Base-by-base conservation (phyloP, 1,140 invertebrate genomes). In the Rhynchophorus ferrugineus region DNA sequence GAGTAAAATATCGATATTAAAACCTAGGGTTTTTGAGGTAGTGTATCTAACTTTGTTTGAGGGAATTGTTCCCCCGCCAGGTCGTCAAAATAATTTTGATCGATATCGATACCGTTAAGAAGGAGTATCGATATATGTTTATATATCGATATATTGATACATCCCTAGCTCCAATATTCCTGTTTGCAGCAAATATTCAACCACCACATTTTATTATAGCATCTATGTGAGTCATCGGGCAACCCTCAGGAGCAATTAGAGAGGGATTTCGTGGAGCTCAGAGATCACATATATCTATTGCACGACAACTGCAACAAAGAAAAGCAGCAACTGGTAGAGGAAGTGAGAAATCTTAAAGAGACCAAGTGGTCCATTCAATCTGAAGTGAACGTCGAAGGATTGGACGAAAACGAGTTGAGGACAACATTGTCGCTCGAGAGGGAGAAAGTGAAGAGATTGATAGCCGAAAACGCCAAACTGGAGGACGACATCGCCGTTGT, bases 221-320 rank as follows among this genome's bases (percentile, higher is more conserved):
- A 49, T 16, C 22, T 48, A 2, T 13, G 7, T 16, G 44, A 54
- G 35, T 11, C 16, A 24, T 19, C 19, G n/a, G 35, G 13, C 5
- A 33, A 24, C 5, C 22, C 42, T 11, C 38, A 29, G 11, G 13
- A 24, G 5, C 13, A 33, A 1, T 20, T 56, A 14, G 35, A 49
- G 38, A 41, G 46, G 7, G 47, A 50, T 20, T 56, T 56, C 14
- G 22, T 43, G 11, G n/a, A 7, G 2, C 2, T 56, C 3, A 22
- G 50, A 38, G 41, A 50, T 14, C 19, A 50, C 19, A 19, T 50
- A 8, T 42, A 49, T 42, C 29, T 35, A 6, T 34, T 56, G 16
- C 48, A 56, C 18, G 7, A 21, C 14, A 44, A 56, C 7, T 57
- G 48, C 37, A 9, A 34, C 7, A 13, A 29, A 20, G 49, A 57